Evolutionary conservation across 2,888 invertebrate genomes (phyloP).

Genomic region (Glaucopsyche alexis): DNA sequence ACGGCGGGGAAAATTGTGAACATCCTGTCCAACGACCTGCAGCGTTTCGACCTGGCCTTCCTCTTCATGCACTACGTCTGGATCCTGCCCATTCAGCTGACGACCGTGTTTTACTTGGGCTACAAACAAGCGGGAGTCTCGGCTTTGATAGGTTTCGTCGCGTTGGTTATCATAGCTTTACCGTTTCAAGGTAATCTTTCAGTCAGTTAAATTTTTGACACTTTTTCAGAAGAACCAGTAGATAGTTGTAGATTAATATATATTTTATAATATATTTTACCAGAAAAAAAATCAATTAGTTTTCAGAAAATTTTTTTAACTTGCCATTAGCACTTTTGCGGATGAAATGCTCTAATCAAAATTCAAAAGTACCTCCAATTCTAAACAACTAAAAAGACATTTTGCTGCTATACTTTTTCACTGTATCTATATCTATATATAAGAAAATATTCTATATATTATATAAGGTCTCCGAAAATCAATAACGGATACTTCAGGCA

Average conservation of each 20-base stretch:
- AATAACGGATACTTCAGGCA: no score
- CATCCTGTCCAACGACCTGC: slow-evolving; percentile 92
- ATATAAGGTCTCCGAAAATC: no score
- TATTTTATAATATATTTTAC: no score
- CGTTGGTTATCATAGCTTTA: slow-evolving; percentile 83
- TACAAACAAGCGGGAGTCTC: slow-evolving; percentile 83
- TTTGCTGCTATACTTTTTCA: not conserved
- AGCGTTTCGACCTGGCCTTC: slow-evolving; percentile 88
- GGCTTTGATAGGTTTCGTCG: slow-evolving; percentile 84
- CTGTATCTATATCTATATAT: no score
- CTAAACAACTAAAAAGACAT: not conserved
- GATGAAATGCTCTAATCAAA: not conserved
- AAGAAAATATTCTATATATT: no score
- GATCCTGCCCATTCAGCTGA: slow-evolving; percentile 85
- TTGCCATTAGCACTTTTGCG: not conserved
- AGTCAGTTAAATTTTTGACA: not conserved
- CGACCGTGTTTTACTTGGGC: slow-evolving; percentile 85
- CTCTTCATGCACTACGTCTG: slow-evolving; percentile 88
- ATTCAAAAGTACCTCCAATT: not conserved
- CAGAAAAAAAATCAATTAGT: no score
- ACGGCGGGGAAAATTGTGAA: slow-evolving; percentile 94
- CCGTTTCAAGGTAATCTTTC: slow-evolving; percentile 84
- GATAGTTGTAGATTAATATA: no score
- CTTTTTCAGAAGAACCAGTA: not conserved
- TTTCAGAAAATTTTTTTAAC: no score